Evolutionary conservation across 1,140 invertebrate species (phyloP).

Genomic region (Vollenhovia emeryi): DNA sequence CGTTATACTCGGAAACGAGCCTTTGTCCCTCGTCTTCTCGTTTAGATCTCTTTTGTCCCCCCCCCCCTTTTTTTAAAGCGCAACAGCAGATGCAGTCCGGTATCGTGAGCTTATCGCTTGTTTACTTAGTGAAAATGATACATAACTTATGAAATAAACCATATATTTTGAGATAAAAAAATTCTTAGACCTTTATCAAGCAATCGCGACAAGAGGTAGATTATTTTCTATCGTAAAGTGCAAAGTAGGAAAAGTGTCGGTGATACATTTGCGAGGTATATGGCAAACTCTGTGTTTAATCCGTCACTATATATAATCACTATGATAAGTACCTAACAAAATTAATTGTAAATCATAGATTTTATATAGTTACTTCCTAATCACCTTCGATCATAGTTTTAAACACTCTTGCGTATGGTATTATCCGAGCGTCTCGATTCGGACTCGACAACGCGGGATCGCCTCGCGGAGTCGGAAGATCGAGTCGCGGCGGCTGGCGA

Average conservation of each 20-base stretch:
- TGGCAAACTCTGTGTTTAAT: constrained; percentile 54
- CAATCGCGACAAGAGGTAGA: constrained; percentile 39
- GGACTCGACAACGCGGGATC: not conserved
- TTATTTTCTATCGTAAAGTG: constrained; percentile 61
- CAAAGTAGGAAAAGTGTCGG: constrained; percentile 20
- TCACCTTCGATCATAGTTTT: constrained; percentile 42
- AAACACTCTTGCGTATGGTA: constrained; percentile 29
- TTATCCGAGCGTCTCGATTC: constrained; percentile 42
- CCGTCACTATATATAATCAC: constrained; percentile 48
- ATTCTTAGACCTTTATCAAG: constrained; percentile 63
- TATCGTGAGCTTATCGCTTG: constrained; percentile 65
- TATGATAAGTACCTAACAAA: constrained; percentile 68
- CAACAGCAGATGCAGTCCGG: not conserved
- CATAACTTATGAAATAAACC: constrained; percentile 63
- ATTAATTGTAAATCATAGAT: constrained; percentile 62
- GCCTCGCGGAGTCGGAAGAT: not conserved
- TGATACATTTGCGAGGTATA: not conserved
- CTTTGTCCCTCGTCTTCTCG: constrained; percentile 20
- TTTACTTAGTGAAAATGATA: constrained; percentile 35
- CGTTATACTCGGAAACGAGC: constrained; percentile 35
- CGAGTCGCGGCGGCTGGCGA: not conserved
- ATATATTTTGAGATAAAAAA: constrained; percentile 75
- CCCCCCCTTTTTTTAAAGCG: constrained; percentile 34
- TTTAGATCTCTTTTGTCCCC: constrained; percentile 47
- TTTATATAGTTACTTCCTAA: constrained; percentile 61